Base-by-base conservation (phyloP, 2,888 invertebrate species). In the Perizoma affinitatum region DNA sequence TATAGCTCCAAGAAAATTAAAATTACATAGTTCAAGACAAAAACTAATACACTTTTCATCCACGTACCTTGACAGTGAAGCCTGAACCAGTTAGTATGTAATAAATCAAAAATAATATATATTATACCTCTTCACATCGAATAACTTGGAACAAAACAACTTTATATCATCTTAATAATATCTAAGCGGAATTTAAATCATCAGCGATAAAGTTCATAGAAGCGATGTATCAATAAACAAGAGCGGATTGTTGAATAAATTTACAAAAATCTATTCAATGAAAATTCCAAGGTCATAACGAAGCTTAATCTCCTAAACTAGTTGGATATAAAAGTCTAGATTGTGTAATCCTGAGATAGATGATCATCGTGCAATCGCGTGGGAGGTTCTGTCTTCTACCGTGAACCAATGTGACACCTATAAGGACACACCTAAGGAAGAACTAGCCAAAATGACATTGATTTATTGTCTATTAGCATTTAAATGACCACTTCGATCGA, bases 261-360 rank as follows among this genome's bases (percentile, higher is more conserved):
- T 73, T 75, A 78, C 60, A 70, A 75, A 76, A 76, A 70, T 73
- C 68, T 67, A 65, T 68, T 70, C 73, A 71, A 70, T 65, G 54
- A 65, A 71, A 75, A 65, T 68, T 73, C 73, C 80, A 75, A 79
- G 76, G 79, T 76, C 78, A 67, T 61, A 65, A 62, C 49, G 63
- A 64, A 78, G 74, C 82, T 83, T 75, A 77, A 84, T 83, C 74
- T 77, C 71, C 60, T 60, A 68, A 84, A 87, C 86, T 75, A 73
- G 84, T 83, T 80, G 58, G 55, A 50, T 77, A 71, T 71, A 68
- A 74, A 79, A 77, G 64, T 77, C 66, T 69, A 35, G 63, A 75
- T 87, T 87, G 76, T 80, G 85, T 83, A 87, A 87, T 76, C 67
- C 5, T 66, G 57, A 70, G 67, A 74, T 75, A 70, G 79, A 82